A percentile compares a stretch with the other conserved stretches of the same genome.
These are phyloP conservation scores for Oxytorus armatus DNA, from an alignment of 2,888 invertebrate species.

Conservation along the genomic window DNA sequence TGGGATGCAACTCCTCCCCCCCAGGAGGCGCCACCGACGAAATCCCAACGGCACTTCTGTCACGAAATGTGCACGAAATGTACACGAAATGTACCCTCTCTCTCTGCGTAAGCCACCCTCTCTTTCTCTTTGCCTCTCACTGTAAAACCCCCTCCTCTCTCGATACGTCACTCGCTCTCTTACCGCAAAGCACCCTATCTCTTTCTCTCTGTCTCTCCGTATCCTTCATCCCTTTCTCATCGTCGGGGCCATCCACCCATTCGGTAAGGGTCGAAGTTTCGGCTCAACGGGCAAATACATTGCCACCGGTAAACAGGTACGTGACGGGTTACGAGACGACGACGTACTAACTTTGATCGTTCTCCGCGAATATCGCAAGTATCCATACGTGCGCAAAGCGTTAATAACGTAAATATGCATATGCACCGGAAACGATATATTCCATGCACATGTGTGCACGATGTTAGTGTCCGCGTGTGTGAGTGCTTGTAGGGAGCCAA, in stretches of 20 bases:
- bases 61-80: slow-evolving; percentile 6
- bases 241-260: slow-evolving; percentile 35
- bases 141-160: too few species aligned
- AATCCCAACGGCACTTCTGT: slow-evolving; percentile 36
- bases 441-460: too few species aligned
- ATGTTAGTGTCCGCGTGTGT: too few species aligned
- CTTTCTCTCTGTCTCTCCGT: neutral
- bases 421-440: too few species aligned
- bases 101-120: neutral
- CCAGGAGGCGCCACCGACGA: slow-evolving; percentile 15
- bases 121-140: neutral
- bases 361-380: slow-evolving; percentile 38
- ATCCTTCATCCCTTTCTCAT: neutral
- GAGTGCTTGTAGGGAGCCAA: too few species aligned
- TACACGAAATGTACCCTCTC: too few species aligned
- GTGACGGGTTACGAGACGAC: slow-evolving; percentile 62
- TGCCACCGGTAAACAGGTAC: slow-evolving; percentile 66
- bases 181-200: too few species aligned
- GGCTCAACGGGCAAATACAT: slow-evolving; percentile 63
- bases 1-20: slow-evolving; percentile 46
- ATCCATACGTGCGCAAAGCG: neutral
- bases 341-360: slow-evolving; percentile 68
- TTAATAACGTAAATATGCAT: too few species aligned
- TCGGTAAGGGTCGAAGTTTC: slow-evolving; percentile 60
- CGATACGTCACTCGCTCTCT: too few species aligned